Evolutionary conservation across 2,797 vertebrate species (phyloP), one percentile per base, ranked within the genome.

Genomic region (Protonibea diacanthus): DNA sequence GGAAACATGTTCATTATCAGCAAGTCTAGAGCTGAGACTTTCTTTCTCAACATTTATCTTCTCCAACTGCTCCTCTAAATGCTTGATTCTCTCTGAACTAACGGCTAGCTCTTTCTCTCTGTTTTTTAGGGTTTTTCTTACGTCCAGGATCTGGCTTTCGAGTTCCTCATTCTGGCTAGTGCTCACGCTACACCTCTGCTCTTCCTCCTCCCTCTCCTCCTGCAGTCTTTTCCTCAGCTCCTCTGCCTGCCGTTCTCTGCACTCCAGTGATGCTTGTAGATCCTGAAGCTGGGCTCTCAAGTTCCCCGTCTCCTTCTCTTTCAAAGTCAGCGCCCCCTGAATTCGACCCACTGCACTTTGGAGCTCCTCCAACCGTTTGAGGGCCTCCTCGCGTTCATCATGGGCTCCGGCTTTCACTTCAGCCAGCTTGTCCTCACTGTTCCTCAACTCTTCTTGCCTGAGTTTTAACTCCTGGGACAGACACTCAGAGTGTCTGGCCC

Each of bases 251-350:
- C 91, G 86, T 74, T 97, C 95, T 78, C 96, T 85, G 47, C 92
- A 89, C 76, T 96, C 94, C 67, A 95, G 84, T 0, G 89, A 92
- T 0, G 83, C 81, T 63, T 96, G 93, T 0, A 94, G 89, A 78
- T 95, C 94, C 79, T 93, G 96, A 56, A 97, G 93, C 90, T 96
- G 96, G 33, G 86, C 93, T 80, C 92, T 94, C 21, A 98, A 90
- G 86, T 96, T 96, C 69, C 93, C 89, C 0, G 94, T 81, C 85
- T 97, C 96, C 77, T 95, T 94, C 78, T 94, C 95, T 91, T 97
- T 97, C 63, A 91, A 61, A 2, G 91, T 92, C 48, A 97, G 84
- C 1, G 94, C 93, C 18, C 95, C 94, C 78, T 93, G 94, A 82
- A 97, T 95, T 0, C 81, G 89, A 42, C 94, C 91, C 0, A 93